Conservation (phyloP, 2,113 vertebrate genomes). For the Syngnathus typhle region DNA sequence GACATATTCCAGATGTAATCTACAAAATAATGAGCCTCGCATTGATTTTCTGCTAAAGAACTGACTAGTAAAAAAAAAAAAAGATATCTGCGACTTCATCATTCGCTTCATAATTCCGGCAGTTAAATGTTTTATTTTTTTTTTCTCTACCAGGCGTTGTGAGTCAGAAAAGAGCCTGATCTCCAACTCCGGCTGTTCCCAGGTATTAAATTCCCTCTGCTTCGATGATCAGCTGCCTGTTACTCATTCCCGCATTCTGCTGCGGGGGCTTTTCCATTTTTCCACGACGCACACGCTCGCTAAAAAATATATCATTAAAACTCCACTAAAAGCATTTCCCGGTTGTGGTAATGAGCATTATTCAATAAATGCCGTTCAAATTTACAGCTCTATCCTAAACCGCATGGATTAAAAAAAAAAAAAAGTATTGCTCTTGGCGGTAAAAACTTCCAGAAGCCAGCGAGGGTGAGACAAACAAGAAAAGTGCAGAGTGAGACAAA, state of each 20-base stretch:
- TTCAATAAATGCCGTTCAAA: neutral
- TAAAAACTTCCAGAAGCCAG: constrained; percentile 1
- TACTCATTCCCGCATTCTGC: neutral
- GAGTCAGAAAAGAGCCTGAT: neutral
- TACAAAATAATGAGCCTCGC: too few species aligned
- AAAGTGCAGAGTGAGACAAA: constrained; percentile 32
- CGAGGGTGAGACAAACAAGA: constrained; percentile 17
- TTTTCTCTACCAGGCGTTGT: neutral
- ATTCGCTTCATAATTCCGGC: neutral
- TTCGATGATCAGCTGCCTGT: neutral
- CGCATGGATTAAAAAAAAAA: neutral
- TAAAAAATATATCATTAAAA: neutral
- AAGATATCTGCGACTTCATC: neutral
- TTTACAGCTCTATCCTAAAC: neutral
- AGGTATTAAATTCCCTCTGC: neutral
- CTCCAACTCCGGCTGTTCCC: neutral
- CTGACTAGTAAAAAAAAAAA: too few species aligned
- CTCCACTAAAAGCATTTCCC: neutral
- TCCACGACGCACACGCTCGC: neutral
- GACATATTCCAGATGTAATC: neutral
- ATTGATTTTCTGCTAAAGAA: neutral
- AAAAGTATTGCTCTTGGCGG: neutral
- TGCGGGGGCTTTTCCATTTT: neutral
- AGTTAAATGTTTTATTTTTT: neutral
- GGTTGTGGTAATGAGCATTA: neutral